Base-by-base conservation (phyloP, 2,888 invertebrate genomes). In the Smittia sp. region DNA sequence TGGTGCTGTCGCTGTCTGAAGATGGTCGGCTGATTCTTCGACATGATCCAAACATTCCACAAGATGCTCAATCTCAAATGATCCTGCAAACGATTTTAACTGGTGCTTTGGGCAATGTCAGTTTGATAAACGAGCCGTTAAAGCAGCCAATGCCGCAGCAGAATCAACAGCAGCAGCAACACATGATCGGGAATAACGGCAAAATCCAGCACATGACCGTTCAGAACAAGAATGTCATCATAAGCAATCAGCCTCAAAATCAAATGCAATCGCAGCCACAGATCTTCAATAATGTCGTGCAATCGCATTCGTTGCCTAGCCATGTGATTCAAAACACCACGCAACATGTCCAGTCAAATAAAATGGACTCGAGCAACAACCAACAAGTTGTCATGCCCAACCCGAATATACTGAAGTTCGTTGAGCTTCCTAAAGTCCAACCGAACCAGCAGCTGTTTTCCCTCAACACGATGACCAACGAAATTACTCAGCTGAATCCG, bases 1-100 rank as follows among this genome's bases (percentile, higher is more conserved):
- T 89, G 74, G 86, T 88, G 75, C 80, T 90, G 74, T 87, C 89
- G 0, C 83, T 90, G 66, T 87, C 88, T 0, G 90, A 90, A 79
- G 89, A 90, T 76, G 89, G 89, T 7, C 83, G 88, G 24, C 82
- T 90, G 62, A 84, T 90, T 54, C 79, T 90, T 69, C 88, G 89
- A 62, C 89, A 89, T 77, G 87, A 88, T 76, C 86, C 88, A 1
- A 85, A 85, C 73, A 79, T 84, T 54, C 86, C 85, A 65, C 86
- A 86, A 76, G 86, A 86, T 77, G 79, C 82, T 67, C 83, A 83
- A 74, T 82, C 83, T 22, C 83, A 83, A 76, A 77, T 81, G 7
- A 82, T 83, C 72, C 74, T 83, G 62, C 83, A 83, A 75, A 83
- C 83, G 4, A 76, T 83, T 73, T 76, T 83, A 13, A 83, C 81